Base-by-base conservation (phyloP, 92 coral and sea anemone genomes). In the Meandrina meandrites region DNA sequence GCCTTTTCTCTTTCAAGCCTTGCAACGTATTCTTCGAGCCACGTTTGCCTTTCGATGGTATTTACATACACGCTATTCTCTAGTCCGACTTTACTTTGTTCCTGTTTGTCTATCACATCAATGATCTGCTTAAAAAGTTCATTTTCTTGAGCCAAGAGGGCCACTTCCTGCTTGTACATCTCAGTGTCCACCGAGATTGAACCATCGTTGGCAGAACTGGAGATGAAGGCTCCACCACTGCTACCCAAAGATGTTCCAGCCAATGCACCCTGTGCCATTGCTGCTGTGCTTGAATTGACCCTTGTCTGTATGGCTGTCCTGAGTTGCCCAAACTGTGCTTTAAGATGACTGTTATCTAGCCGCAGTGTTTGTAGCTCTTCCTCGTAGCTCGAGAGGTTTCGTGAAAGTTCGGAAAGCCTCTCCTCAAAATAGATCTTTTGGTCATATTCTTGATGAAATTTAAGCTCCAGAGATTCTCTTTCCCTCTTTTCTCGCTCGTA, bases 401-500 rank as follows among this genome's bases (percentile, higher is more conserved):
- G 60, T 12, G 93, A 91, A 56, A 94, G 87, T 24, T 70, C 86
- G 10, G 81, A 54, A 36, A 94, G 73, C 75, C 78, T 90, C 67
- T 92, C 94, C 77, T 94, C 98, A 62, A 57, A 88, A 68, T 58
- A 54, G 5, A 57, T 66, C n/a, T 87, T 92, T 79, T 90, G 94
- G 62, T 91, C 90, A 30, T 57, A 72, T 89, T 94, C 98, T 42
- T 84, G 81, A 36, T 84, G 88, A 24, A 67, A 81, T 75, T 81
- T 92, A 12, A 80, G 79, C 66, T 94, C 83, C 54, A 91, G 67
- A 9, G 93, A 78, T 56, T 90, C 89, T 31, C 94, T 83, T 82
- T 94, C 98, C 45, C 94, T 82, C 76, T 89, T 89, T 75, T 96
- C 98, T 40, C 95, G 84, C 54, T 93, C 96, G 76, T 88, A 92